Evolutionary conservation across 2,888 invertebrate species (phyloP), one percentile per base, ranked within the genome.

Genomic region (Heliconius ethilla): DNA sequence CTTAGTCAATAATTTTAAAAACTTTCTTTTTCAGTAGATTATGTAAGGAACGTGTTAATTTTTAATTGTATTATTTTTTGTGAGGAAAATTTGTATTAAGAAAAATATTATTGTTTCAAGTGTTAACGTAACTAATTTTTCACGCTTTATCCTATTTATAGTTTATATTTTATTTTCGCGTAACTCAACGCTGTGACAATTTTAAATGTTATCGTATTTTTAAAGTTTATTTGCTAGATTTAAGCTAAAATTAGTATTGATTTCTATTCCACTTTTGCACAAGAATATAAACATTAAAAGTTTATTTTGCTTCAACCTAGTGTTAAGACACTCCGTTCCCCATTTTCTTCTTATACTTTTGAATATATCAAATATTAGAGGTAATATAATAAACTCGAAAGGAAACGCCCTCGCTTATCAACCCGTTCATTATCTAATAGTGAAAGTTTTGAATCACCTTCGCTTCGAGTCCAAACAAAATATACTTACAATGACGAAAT

Each of bases 391-490:
- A 55, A 13, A 33, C 13, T 55, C 33, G 59, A 72, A 72, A 72
- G 66, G 78, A 75, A 77, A 78, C 80, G 75, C 80, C 80, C 75
- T 78, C 76, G 69, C 75, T 81, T 82, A 82, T 82, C 80, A 81
- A 84, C 83, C 80, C 75, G 83, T 84, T 78, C 78, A 79, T 84
- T 84, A 84, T 84, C 84, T 82, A 83, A 83, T 74, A 81, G 83
- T 81, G 84, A 84, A 84, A 84, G 84, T 83, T 81, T 82, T 81
- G 81, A 82, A 80, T 82, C 82, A 80, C 79, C 80, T 78, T 77
- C 69, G 65, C 37, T 77, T 77, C 63, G 75, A 55, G 70, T 62
- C 63, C 78, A 65, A 67, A 73, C 76, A 76, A 79, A 79, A 77
- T 29, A 72, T 69, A 45, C 69, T 69, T 69, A 15, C 75, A 65